Conservation (phyloP, 2,888 invertebrate genomes). For the Petrolisthes cinctipes region DNA sequence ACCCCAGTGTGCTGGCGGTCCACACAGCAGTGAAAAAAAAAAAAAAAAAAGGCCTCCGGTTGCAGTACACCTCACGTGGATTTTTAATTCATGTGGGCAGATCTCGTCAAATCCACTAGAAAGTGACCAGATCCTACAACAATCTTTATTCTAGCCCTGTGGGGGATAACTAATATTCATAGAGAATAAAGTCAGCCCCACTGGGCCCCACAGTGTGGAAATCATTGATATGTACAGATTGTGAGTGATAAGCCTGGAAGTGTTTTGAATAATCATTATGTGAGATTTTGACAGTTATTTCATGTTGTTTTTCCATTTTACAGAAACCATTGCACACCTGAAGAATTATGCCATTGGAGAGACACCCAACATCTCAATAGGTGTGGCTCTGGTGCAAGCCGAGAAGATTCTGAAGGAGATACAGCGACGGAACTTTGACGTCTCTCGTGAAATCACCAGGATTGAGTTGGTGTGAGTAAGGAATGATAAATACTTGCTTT, state of each 20-base stretch:
- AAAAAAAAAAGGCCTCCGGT: too few relatives aligned
- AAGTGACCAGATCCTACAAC: too few relatives aligned
- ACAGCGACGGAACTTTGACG: constrained; percentile 68
- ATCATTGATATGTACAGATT: too few relatives aligned
- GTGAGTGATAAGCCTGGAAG: neutral
- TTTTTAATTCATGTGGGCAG: too few relatives aligned
- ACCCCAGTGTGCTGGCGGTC: too few relatives aligned
- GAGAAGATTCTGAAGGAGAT: constrained; percentile 69
- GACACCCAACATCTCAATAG: constrained; percentile 67
- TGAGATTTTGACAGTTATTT: neutral
- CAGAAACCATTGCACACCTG: constrained; percentile 67
- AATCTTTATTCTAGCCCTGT: too few relatives aligned
- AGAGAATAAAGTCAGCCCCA: too few relatives aligned
- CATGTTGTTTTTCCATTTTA: neutral
- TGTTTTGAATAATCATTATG: neutral
- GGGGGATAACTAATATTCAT: too few relatives aligned
- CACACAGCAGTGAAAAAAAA: too few relatives aligned
- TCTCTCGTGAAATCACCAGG: constrained; percentile 66
- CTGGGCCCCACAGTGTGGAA: too few relatives aligned
- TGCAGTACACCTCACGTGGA: too few relatives aligned
- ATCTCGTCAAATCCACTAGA: too few relatives aligned
- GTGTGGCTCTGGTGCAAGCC: constrained; percentile 69
- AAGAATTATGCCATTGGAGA: constrained; percentile 68
- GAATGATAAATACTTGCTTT: neutral
- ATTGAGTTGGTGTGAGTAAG: constrained; percentile 65